phyloP scores from a whole-genome alignment of 2,888 invertebrate genomes.

The Agriopis leucophaearia region DNA sequence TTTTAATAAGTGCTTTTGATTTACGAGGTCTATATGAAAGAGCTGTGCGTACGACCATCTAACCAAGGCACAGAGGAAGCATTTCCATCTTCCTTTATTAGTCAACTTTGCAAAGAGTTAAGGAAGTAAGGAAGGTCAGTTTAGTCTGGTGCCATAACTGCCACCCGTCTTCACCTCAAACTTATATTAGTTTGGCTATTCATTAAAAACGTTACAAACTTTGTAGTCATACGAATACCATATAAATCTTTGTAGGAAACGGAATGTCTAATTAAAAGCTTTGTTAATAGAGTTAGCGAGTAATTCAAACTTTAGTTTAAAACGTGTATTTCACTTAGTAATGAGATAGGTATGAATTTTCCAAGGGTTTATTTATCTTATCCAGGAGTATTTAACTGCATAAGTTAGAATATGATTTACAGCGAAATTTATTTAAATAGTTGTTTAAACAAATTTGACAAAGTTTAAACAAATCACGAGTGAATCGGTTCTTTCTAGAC shows the following conservation, averaged over 20 bases:
- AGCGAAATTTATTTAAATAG: slow-evolving; percentile 3
- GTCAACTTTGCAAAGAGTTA: slow-evolving; percentile 21
- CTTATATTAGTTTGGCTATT: slow-evolving; percentile 65
- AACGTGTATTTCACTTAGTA: slow-evolving; percentile 32
- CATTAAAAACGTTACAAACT: slow-evolving; percentile 47
- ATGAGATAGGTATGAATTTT: slow-evolving; percentile 30
- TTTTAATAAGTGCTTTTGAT: slow-evolving; percentile 78
- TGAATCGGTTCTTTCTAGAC: no score
- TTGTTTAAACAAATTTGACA: no score
- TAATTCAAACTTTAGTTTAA: slow-evolving; percentile 25
- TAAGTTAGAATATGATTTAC: slow-evolving; percentile 13
- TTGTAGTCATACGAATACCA: slow-evolving; percentile 25
- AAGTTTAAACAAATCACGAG: no score
- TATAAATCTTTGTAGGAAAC: slow-evolving; percentile 29
- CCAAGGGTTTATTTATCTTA: slow-evolving; percentile 26
- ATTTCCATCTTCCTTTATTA: slow-evolving; percentile 27
- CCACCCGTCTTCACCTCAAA: slow-evolving; percentile 56
- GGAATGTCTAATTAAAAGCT: slow-evolving; percentile 28
- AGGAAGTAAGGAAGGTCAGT: slow-evolving; percentile 44
- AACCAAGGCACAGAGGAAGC: slow-evolving; percentile 36
- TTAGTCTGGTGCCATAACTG: slow-evolving; percentile 50
- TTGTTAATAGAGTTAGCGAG: slow-evolving; percentile 21
- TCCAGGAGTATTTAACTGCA: slow-evolving; percentile 14
- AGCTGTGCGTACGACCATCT: slow-evolving; percentile 65
- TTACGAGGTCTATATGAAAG: slow-evolving; percentile 73